Base-by-base conservation (phyloP, 2,113 vertebrate genomes). In the Cygnus atratus region DNA sequence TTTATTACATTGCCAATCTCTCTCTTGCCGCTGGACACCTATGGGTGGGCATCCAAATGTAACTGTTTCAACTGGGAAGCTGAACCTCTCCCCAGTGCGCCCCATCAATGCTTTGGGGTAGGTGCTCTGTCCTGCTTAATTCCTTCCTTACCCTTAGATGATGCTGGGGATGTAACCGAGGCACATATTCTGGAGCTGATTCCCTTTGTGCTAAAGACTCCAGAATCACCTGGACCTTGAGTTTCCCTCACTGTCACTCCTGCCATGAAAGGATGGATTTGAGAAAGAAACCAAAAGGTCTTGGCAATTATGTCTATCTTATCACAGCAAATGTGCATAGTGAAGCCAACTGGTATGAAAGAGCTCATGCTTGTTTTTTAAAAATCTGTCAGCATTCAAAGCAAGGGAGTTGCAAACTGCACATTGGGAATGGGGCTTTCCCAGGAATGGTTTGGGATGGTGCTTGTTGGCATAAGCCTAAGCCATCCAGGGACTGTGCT, bases 371-470 rank as follows among this genome's bases (percentile, higher is more conserved):
- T 33, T 5, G 39, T 84, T 75, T 92, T 24, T 71, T 14, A 72
- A 29, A 75, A 74, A 61, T 71, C 13, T 1, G 82, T 41, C 16
- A 73, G 17, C 65, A 59, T 94, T 91, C 1, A 1, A 87, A 93
- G 77, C 44, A 89, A 88, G 22, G 19, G 62, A 95, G 29, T 72
- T 84, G 26, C 29, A 72, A 82, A 57, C 52, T 93, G 57, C 11
- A 43, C 66, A 4, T 11, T 70, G 59, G 33, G 65, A 91, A 74
- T 44, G 48, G 10, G 16, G 67, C 61, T 91, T 96, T 89, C 74
- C 70, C 84, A 94, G 80, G 84, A 92, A 84, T 28, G 92, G 43
- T 72, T 43, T 90, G 70, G 92, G 77, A 68, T 57, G 59, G 46
- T 81, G n/a, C 65, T 91, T 88, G 55, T 52, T 84, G 87, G 57